phyloP scores from a whole-genome alignment of 2,113 vertebrate genomes.

The Megaceryle maxima region DNA sequence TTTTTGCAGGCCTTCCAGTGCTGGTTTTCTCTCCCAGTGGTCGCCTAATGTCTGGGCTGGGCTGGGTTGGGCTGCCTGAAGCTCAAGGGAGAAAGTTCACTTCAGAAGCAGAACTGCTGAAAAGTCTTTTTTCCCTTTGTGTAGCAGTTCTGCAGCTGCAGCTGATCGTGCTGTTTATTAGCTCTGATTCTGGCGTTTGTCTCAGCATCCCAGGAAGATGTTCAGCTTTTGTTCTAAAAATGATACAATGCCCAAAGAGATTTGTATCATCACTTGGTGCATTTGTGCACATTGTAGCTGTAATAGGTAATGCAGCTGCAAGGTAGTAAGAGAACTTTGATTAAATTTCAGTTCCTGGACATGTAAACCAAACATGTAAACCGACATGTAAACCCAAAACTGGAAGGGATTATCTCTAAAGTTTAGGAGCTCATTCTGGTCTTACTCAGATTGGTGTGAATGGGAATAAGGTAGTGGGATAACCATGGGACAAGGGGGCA shows the following conservation, averaged over 20 bases:
- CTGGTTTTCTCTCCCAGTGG: neutral
- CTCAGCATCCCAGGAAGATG: neutral
- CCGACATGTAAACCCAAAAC: neutral
- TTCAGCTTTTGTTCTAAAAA: slow-evolving; percentile 29
- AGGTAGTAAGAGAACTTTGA: neutral
- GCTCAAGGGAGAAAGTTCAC: neutral
- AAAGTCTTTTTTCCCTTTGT: neutral
- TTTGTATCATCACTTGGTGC: neutral
- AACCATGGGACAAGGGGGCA: neutral
- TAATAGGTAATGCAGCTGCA: neutral
- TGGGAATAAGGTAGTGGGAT: neutral
- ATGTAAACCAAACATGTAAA: neutral
- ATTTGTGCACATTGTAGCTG: neutral
- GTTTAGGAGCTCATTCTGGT: neutral
- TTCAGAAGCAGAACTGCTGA: slow-evolving; percentile 30
- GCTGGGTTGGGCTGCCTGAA: neutral
- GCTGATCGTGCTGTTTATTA: neutral
- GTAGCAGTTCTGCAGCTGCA: slow-evolving; percentile 6
- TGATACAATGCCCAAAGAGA: neutral
- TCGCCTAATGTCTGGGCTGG: neutral
- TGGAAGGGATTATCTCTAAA: neutral
- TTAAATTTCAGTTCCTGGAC: neutral
- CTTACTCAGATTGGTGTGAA: neutral
- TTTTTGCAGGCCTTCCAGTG: neutral
- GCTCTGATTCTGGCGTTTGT: neutral